phyloP scores from a whole-genome alignment of 2,113 vertebrate genomes.

The Triplophysa dalaica region DNA sequence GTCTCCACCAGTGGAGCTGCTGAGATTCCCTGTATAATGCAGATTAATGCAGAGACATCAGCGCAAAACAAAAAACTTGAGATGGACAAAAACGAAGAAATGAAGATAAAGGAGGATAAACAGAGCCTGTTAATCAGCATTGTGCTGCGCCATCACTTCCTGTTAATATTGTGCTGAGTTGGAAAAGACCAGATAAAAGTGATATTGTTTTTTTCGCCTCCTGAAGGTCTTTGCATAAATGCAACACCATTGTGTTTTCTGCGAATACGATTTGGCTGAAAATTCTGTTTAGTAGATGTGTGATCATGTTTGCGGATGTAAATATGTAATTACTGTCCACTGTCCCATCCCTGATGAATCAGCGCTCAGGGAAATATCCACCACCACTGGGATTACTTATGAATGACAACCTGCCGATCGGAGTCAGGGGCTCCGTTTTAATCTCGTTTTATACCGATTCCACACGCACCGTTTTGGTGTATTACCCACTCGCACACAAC shows the following conservation, averaged over 20 bases:
- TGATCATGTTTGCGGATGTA: slow-evolving; percentile 36
- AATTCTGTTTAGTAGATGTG: slow-evolving; percentile 35
- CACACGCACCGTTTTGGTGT: neutral
- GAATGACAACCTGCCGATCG: slow-evolving; percentile 4
- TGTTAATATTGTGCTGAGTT: slow-evolving; percentile 15
- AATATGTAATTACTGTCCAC: neutral
- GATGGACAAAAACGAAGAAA: slow-evolving; percentile 56
- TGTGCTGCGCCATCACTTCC: neutral
- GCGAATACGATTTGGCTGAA: slow-evolving; percentile 56
- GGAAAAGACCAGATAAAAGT: neutral
- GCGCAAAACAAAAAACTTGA: slow-evolving; percentile 58
- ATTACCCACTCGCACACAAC: neutral
- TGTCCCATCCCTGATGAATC: slow-evolving; percentile 9
- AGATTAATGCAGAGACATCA: slow-evolving; percentile 68
- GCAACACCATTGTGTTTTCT: slow-evolving; percentile 20
- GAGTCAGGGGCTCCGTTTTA: neutral
- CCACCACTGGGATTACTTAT: neutral
- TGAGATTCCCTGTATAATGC: slow-evolving; percentile 58
- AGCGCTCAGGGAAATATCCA: neutral
- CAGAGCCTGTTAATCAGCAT: slow-evolving; percentile 68
- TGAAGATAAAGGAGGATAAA: slow-evolving; percentile 61
- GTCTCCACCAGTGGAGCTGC: slow-evolving; percentile 26
- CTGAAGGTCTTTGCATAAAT: slow-evolving; percentile 39
- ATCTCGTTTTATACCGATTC: neutral
- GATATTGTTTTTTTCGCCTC: slow-evolving; percentile 52